Conservation (phyloP, 2,797 vertebrate species). For the Acomys russatus region DNA sequence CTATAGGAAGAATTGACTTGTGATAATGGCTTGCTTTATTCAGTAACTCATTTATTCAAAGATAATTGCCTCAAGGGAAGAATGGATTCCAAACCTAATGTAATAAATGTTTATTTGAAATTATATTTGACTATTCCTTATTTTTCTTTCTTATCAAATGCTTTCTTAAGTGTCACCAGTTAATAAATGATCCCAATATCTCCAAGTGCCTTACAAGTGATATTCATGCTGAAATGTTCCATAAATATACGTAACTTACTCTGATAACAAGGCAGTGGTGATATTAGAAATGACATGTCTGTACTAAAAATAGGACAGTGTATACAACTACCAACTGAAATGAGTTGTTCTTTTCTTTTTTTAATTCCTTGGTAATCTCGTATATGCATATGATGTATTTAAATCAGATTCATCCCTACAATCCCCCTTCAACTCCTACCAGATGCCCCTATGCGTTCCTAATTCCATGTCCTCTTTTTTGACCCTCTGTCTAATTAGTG, state of each 20-base stretch:
- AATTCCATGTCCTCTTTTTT: neutral
- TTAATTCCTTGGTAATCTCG: neutral
- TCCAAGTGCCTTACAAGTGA: conserved; percentile 3
- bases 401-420: neutral
- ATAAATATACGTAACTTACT: conserved; percentile 54
- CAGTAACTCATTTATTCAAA: conserved; percentile 79
- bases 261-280: conserved; percentile 39
- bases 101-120: conserved; percentile 78
- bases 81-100: conserved; percentile 60
- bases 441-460: neutral
- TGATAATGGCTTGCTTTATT: conserved; percentile 79
- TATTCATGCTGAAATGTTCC: conserved; percentile 52
- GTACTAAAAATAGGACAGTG: conserved; percentile 57
- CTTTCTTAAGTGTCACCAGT: conserved; percentile 60
- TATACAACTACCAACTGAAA: neutral
- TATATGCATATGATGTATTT: neutral
- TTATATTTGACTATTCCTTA: conserved; percentile 60
- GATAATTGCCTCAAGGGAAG: conserved; percentile 80
- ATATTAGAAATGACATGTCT: conserved; percentile 52
- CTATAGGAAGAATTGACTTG: conserved; percentile 74
- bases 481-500: neutral
- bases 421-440: neutral
- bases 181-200: conserved; percentile 72
- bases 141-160: conserved; percentile 62
- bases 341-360: conserved; percentile 39